Base-by-base conservation (phyloP, 2,888 invertebrate genomes). In the Endotricha flammealis region DNA sequence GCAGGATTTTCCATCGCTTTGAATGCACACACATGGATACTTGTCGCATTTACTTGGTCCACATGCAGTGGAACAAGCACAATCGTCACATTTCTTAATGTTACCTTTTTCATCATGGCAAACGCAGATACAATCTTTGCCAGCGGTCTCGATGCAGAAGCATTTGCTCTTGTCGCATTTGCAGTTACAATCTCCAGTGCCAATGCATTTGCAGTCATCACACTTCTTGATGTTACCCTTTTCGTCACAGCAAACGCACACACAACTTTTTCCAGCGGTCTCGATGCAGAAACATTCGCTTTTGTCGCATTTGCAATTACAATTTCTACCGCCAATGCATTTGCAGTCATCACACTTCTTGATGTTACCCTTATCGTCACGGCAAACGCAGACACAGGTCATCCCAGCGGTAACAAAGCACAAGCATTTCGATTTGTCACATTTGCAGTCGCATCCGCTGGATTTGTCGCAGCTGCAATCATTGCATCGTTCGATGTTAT, bases 361-460 rank as follows among this genome's bases (percentile, higher is more conserved):
- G 30, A 62, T 54, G 1, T 50, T 48, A 0, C 53, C 51, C 2
- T 57, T 44, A 4, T 48, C 52, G 3, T 66, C 53, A 0, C 42
- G 36, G 23, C 57, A 64, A 1, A 68, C 43, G 12, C 69, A 75
- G 12, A 57, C 39, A 44, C 55, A 59, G 13, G 29, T 17, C n/a
- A 42, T 48, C 3, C 53, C 55, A 10, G 40, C 38, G 5, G 49
- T 47, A 8, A 32, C 20, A 14, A 54, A 41, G 30, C 61, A 61
- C 20, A 33, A 25, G 22, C 57, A 55, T n/a, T 49, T 53, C 2
- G 46, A 20, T 6, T 54, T 48, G 20, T 42, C 48, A 23, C 56
- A 58, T 4, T 46, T 53, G 13, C 48, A 43, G 28, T 16, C 1
- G 37, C 48, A 32, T 35, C 10, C 38, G 5, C 35, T 37, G 12